A percentile compares a stretch with the other conserved stretches of the same genome.
Evolutionary conservation across 2,888 invertebrate genomes (phyloP).

Genomic region (Nematopogon swammerdamellus): DNA sequence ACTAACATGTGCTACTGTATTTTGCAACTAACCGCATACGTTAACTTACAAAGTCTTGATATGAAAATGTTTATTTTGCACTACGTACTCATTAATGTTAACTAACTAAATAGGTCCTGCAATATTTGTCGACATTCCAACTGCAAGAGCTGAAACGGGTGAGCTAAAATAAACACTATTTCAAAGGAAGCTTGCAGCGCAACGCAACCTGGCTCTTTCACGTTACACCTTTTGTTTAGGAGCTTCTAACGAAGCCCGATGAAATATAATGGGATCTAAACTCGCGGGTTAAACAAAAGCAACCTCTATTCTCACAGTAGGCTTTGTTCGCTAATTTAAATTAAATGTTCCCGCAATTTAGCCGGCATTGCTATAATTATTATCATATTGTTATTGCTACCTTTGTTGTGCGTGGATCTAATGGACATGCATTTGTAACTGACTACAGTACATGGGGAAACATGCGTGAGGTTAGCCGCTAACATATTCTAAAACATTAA

Average conservation of each 20-base stretch:
- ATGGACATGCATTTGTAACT: background rate
- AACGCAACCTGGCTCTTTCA: background rate
- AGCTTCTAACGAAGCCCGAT: background rate
- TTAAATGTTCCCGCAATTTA: background rate
- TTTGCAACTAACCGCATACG: too few relatives aligned
- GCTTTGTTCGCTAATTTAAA: background rate
- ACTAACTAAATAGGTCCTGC: too few relatives aligned
- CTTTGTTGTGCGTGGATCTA: background rate
- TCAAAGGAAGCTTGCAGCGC: background rate
- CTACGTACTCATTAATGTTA: too few relatives aligned
- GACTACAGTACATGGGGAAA: background rate
- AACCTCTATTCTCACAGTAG: background rate
- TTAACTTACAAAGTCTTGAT: too few relatives aligned
- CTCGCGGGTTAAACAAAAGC: background rate
- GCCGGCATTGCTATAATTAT: background rate
- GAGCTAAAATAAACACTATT: too few relatives aligned
- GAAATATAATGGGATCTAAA: background rate
- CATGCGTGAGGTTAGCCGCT: too few relatives aligned
- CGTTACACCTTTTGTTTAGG: background rate
- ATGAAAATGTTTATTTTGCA: too few relatives aligned
- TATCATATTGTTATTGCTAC: background rate
- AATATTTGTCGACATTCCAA: too few relatives aligned
- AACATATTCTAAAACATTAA: too few relatives aligned
- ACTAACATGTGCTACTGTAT: too few relatives aligned
- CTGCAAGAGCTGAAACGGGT: too few relatives aligned